phyloP scores from a whole-genome alignment of 2,113 vertebrate genomes.

The Brachyhypopomus occidentalis region DNA sequence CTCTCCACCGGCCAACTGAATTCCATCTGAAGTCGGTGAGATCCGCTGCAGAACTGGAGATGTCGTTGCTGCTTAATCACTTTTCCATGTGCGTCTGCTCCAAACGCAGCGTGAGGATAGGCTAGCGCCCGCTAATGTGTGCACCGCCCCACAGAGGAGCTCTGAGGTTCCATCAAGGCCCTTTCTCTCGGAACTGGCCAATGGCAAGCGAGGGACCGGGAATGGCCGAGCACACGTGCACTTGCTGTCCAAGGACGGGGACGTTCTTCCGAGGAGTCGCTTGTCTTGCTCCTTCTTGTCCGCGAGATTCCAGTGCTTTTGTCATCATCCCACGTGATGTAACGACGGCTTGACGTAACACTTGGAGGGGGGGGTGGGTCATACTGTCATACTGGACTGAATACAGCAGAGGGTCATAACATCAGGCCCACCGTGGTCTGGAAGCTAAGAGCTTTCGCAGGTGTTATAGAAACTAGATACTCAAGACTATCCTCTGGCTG shows the following conservation, averaged over 20 bases:
- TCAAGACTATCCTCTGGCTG: neutral
- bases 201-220: neutral
- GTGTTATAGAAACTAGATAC: constrained; percentile 13
- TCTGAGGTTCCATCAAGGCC: neutral
- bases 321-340: neutral
- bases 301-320: neutral
- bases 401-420: neutral
- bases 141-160: neutral
- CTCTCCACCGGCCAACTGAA: constrained; percentile 16
- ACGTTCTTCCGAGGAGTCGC: neutral
- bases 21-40: constrained; percentile 32
- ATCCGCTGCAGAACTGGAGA: constrained; percentile 31
- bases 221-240: too few species aligned
- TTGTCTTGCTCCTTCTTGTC: neutral
- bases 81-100: constrained; percentile 57
- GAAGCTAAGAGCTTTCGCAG: constrained; percentile 13
- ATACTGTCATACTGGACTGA: neutral
- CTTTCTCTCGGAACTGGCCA: neutral
- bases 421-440: neutral
- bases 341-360: neutral
- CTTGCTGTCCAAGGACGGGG: too few species aligned
- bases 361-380: neutral
- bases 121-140: neutral
- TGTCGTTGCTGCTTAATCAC: constrained; percentile 58
- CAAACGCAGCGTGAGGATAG: constrained; percentile 12